phyloP scores from a whole-genome alignment of 2,888 invertebrate species.

The Hirudinaria manillensis region DNA sequence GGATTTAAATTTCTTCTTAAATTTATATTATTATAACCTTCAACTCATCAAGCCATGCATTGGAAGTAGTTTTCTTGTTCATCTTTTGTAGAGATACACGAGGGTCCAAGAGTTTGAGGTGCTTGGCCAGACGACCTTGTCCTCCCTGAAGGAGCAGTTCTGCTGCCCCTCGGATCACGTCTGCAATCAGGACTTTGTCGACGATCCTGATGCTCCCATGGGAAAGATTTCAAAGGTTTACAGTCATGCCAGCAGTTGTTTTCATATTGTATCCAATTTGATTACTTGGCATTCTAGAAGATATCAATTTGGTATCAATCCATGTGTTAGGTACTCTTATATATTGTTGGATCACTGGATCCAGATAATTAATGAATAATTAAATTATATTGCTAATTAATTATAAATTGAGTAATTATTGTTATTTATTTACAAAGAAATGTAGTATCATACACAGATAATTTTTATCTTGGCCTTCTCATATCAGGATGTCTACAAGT shows the following conservation, averaged over 20 bases:
- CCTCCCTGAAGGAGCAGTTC: constrained; percentile 70
- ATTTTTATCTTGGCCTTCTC: not conserved
- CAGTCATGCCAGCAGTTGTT: too few species aligned
- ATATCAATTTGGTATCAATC: too few species aligned
- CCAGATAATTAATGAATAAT: too few species aligned
- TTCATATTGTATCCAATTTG: too few species aligned
- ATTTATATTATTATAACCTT: too few species aligned
- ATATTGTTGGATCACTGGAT: constrained; percentile 37
- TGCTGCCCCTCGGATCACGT: constrained; percentile 66
- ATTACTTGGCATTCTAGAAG: too few species aligned
- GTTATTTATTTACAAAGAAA: not conserved
- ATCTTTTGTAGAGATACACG: constrained; percentile 19
- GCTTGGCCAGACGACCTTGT: constrained; percentile 65
- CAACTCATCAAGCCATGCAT: too few species aligned
- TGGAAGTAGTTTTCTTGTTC: too few species aligned
- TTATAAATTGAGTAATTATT: too few species aligned
- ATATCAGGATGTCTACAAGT: constrained; percentile 62
- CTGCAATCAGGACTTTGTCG: constrained; percentile 54
- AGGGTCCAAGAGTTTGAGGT: constrained; percentile 61
- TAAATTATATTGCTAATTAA: too few species aligned
- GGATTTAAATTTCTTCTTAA: too few species aligned
- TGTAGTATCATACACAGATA: not conserved
- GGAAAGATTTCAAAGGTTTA: constrained; percentile 28
- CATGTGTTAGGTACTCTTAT: too few species aligned
- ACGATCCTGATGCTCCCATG: constrained; percentile 46